Evolutionary conservation across 2,888 invertebrate genomes (phyloP).

Genomic region (Drosophila maculinotata): DNA sequence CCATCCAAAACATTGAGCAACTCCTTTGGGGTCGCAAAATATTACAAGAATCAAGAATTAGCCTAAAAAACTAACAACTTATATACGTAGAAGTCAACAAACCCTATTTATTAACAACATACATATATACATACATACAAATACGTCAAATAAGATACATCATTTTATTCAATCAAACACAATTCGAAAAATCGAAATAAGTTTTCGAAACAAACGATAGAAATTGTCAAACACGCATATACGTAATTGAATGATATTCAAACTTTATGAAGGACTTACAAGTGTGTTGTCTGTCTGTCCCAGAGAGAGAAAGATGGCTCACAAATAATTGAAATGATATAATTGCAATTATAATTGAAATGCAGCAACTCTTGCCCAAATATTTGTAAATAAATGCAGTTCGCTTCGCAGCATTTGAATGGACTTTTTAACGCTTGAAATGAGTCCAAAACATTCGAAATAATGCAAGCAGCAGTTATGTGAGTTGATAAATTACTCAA

Average conservation of each 20-base stretch:
- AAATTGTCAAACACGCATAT: slow-evolving; percentile 57
- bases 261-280: slow-evolving; percentile 52
- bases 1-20: slow-evolving; percentile 71
- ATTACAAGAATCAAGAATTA: slow-evolving; percentile 53
- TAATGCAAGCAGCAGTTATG: slow-evolving; percentile 20
- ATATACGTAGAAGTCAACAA: slow-evolving; percentile 66
- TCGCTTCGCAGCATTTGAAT: slow-evolving; percentile 30
- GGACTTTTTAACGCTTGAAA: slow-evolving; percentile 27
- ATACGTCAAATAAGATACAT: slow-evolving; percentile 31
- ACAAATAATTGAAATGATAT: slow-evolving; percentile 19
- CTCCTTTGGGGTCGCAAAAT: slow-evolving; percentile 48
- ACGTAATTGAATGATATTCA: slow-evolving; percentile 81
- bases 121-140: slow-evolving; percentile 41
- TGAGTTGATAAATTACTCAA: slow-evolving; percentile 35
- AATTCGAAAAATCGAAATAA: slow-evolving; percentile 12
- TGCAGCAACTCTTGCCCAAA: slow-evolving; percentile 26
- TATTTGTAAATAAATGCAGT: slow-evolving; percentile 55
- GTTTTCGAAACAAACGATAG: slow-evolving; percentile 30
- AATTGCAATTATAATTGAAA: slow-evolving; percentile 18
- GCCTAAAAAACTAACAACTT: slow-evolving; percentile 52
- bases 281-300: too few species aligned
- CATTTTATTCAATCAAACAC: slow-evolving; percentile 50
- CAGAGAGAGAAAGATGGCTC: slow-evolving; percentile 14
- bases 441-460: slow-evolving; percentile 22
- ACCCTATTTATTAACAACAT: slow-evolving; percentile 62